Base-by-base conservation (phyloP, 2,797 vertebrate genomes). In the Valencia hispanica region DNA sequence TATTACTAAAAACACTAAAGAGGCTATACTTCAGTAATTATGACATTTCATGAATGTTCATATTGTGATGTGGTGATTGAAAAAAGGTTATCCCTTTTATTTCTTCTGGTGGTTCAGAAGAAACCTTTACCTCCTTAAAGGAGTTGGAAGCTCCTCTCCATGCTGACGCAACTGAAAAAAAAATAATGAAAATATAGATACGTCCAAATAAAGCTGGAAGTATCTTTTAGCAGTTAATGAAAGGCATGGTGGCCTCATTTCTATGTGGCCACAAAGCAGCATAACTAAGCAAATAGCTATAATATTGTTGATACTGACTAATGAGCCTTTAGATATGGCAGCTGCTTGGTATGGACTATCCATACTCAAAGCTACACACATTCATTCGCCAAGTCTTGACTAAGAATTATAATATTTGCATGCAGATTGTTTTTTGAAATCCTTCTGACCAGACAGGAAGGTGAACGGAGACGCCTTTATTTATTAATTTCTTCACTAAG, bases 71-170 rank as follows among this genome's bases (percentile, higher is more conserved):
- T 0, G 43, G 51, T 50, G 17, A 55, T 9, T 70, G 25, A 32
- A 15, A 71, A n/a, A 41, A 39, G 27, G 1, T 32, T 73, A 25
- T 78, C 8, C 47, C 0, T 48, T 11, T 9, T 25, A 10, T 18
- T 70, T 11, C 11, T 34, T 71, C 86, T 70, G 81, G 65, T 74
- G 61, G 75, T 88, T 79, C 61, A 84, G 34, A 71, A 76, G 27
- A 10, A 83, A 84, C 89, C 10, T 87, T 79, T 32, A 90, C 88
- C 86, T 94, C 88, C 89, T 85, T 92, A 39, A 84, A 94, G 63
- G 86, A 59, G 75, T 91, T 75, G 73, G 57, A 74, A 18, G 68
- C 78, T 91, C 81, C 85, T 41, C 74, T 87, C 81, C 66, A 43
- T 43, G 89, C 83, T 70, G 88, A 81, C 43, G 17, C 0, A 68